Percentiles rank a stretch among this genome's conserved stretches.
Evolutionary conservation across 2,888 invertebrate species (phyloP).

Genomic region (Polymixis flavicincta): DNA sequence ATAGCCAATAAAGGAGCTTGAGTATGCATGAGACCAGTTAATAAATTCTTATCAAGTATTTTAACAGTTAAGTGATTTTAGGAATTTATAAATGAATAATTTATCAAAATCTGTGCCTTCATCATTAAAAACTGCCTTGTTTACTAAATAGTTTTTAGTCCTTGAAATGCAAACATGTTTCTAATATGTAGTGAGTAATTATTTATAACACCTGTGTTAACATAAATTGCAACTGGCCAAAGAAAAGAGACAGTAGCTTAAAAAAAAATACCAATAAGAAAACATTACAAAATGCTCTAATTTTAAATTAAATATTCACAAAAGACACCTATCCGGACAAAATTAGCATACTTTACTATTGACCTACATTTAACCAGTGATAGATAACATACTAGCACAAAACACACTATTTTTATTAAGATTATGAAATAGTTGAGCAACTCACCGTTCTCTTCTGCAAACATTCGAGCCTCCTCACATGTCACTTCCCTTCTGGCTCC

Average conservation of each 20-base stretch:
- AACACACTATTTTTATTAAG: constrained; percentile 10
- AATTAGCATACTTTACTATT: constrained; percentile 44
- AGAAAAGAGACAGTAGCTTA: not conserved
- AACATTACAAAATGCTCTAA: not conserved
- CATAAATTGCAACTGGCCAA: not conserved
- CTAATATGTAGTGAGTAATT: not conserved
- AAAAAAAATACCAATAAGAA: not conserved
- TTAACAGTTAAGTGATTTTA: not conserved
- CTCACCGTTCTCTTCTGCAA: constrained; percentile 96
- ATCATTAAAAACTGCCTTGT: not conserved
- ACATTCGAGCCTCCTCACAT: constrained; percentile 97
- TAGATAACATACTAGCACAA: constrained; percentile 29
- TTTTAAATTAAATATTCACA: constrained; percentile 5
- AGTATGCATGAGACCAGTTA: constrained; percentile 3
- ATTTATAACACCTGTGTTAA: not conserved
- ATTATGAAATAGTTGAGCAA: constrained; percentile 39
- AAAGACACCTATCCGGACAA: constrained; percentile 19
- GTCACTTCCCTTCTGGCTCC: constrained; percentile 95
- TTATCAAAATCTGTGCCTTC: not conserved
- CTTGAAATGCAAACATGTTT: constrained; percentile 14
- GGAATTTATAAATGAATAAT: constrained; percentile 9
- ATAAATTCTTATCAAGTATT: not conserved
- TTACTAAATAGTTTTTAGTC: not conserved
- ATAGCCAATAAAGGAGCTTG: constrained; percentile 14
- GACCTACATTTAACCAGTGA: constrained; percentile 50